Conservation (phyloP, 2,888 invertebrate species). For the Drosophila emarginata region DNA sequence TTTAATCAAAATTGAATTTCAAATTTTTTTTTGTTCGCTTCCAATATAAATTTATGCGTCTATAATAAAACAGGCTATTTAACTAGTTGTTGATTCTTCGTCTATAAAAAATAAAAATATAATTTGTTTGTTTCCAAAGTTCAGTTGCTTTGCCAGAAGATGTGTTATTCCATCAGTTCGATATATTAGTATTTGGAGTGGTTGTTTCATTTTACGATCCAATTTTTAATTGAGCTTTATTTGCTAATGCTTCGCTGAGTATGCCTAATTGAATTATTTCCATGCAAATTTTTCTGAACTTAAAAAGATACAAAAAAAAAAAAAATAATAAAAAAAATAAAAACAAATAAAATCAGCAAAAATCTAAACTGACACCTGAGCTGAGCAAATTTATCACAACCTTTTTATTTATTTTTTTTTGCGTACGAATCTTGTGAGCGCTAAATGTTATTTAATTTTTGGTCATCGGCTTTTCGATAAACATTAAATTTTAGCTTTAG, state of each 20-base stretch:
- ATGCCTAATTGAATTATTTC: slow-evolving; percentile 69
- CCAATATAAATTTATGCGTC: slow-evolving; percentile 37
- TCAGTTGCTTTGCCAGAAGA: slow-evolving; percentile 31
- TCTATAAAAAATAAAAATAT: slow-evolving; percentile 5
- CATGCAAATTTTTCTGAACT: slow-evolving; percentile 59
- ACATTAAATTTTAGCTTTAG: background rate
- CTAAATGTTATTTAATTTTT: slow-evolving; percentile 50
- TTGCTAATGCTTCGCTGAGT: slow-evolving; percentile 32
- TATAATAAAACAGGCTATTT: slow-evolving; percentile 43
- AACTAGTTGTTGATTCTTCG: slow-evolving; percentile 32
- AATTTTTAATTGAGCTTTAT: slow-evolving; percentile 61
- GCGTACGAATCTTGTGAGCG: slow-evolving; percentile 24
- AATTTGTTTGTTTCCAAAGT: slow-evolving; percentile 20
- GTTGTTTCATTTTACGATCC: background rate
- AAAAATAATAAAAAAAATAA: too few species aligned
- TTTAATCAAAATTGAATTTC: slow-evolving; percentile 25
- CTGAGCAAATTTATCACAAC: slow-evolving; percentile 44
- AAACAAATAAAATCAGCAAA: slow-evolving; percentile 30
- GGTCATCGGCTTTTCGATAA: slow-evolving; percentile 38
- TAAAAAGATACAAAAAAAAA: background rate
- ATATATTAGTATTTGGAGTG: slow-evolving; percentile 19
- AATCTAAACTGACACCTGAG: slow-evolving; percentile 40
- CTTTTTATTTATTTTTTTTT: slow-evolving; percentile 20
- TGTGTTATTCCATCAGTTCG: background rate
- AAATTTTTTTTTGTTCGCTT: slow-evolving; percentile 39